Evolutionary conservation across 2,888 invertebrate species (phyloP).

Genomic region (Tipula lateralis): DNA sequence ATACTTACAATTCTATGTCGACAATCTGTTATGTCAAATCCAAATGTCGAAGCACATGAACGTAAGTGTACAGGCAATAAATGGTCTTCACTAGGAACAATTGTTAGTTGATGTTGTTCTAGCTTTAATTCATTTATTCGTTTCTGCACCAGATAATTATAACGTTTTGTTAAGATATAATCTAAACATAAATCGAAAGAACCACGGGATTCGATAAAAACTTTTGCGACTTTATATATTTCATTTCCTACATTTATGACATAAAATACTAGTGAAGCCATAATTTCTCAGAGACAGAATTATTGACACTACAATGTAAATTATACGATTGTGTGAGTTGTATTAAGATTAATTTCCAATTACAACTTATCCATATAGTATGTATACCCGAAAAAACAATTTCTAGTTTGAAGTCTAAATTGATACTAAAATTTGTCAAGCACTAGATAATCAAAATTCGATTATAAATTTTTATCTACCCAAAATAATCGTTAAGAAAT

Average conservation of each 20-base stretch:
- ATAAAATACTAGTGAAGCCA: conserved; percentile 12
- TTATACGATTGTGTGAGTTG: neutral
- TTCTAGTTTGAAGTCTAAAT: neutral
- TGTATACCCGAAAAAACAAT: neutral
- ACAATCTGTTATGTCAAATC: neutral
- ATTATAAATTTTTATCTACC: neutral
- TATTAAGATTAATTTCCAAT: neutral
- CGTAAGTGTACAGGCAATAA: neutral
- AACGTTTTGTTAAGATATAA: neutral
- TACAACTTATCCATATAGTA: neutral
- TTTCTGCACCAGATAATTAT: neutral
- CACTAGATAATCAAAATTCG: neutral
- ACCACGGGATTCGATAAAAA: neutral
- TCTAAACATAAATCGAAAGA: neutral
- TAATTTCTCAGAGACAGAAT: neutral
- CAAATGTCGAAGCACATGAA: neutral
- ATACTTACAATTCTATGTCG: neutral
- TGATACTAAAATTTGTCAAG: neutral
- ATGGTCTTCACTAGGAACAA: neutral
- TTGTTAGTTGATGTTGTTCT: neutral
- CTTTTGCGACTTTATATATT: neutral
- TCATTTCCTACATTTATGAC: neutral
- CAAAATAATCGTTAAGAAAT: neutral
- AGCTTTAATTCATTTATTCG: neutral
- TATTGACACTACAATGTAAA: neutral